Evolutionary conservation across 2,888 invertebrate species (phyloP).

Genomic region (Orthonychiurus folsomi): DNA sequence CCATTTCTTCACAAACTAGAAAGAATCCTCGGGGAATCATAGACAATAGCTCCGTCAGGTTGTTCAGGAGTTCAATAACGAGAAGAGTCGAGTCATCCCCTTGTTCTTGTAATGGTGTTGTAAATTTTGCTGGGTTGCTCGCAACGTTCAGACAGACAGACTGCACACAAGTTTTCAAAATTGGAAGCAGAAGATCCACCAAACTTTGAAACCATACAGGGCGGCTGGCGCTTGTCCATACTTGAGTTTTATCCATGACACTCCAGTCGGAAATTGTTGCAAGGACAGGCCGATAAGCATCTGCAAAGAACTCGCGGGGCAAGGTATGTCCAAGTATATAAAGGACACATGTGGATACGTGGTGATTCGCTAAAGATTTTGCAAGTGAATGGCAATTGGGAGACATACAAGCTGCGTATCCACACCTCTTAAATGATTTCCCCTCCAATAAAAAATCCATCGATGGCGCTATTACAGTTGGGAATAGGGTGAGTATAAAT

Average conservation of each 20-base stretch:
- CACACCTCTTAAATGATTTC: slow-evolving; percentile 35
- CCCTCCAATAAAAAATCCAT: slow-evolving; percentile 38
- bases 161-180: slow-evolving; percentile 39
- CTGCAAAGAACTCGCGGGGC: slow-evolving; percentile 25
- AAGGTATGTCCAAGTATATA: slow-evolving; percentile 36
- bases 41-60: slow-evolving; percentile 34
- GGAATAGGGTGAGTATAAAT: slow-evolving; percentile 34
- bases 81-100: slow-evolving; percentile 28
- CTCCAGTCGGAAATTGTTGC: slow-evolving; percentile 35
- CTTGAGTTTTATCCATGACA: slow-evolving; percentile 39
- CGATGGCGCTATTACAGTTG: slow-evolving; percentile 33
- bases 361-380: slow-evolving; percentile 36
- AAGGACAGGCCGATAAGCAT: slow-evolving; percentile 33
- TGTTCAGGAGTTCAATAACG: slow-evolving; percentile 36
- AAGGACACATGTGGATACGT: slow-evolving; percentile 30
- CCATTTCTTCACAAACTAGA: slow-evolving; percentile 45
- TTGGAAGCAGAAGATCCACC: slow-evolving; percentile 37
- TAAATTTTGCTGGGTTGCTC: slow-evolving; percentile 1
- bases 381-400: slow-evolving; percentile 37
- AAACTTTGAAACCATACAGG: slow-evolving; percentile 40
- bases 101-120: slow-evolving; percentile 4
- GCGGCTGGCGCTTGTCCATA: slow-evolving; percentile 37
- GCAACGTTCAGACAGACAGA: slow-evolving; percentile 28
- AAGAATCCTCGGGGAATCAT: slow-evolving; percentile 39
- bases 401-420: slow-evolving; percentile 36